Evolutionary conservation across 1,140 invertebrate genomes (phyloP).

Genomic region (Gonioctena quinquepunctata): DNA sequence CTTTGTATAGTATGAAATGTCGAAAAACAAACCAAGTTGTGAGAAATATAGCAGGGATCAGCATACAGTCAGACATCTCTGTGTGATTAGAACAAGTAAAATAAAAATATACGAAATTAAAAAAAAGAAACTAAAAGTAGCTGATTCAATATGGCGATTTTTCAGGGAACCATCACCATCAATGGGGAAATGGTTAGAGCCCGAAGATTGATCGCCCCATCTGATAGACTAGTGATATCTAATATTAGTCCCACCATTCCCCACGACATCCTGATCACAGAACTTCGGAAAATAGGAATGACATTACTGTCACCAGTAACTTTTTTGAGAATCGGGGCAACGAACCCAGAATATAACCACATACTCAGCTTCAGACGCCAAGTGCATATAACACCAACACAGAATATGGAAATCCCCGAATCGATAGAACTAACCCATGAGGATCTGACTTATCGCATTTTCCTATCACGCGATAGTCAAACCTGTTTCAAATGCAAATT

Average conservation of each 20-base stretch:
- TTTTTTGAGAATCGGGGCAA: background rate
- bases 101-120: no score
- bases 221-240: conserved; percentile 2
- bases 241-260: conserved; percentile 4
- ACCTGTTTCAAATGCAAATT: conserved; percentile 1
- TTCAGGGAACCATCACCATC: background rate
- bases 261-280: background rate
- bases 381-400: background rate
- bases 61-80: no score
- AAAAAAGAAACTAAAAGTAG: no score
- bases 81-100: no score
- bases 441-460: background rate
- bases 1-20: no score
- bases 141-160: background rate
- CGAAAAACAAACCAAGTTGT: no score
- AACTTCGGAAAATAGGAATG: background rate
- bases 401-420: background rate
- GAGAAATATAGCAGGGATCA: no score
- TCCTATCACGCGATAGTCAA: background rate
- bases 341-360: background rate
- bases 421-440: background rate
- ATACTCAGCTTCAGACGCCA: conserved; percentile 9
- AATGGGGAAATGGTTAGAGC: background rate
- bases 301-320: conserved; percentile 3
- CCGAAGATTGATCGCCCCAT: background rate